phyloP scores from a whole-genome alignment of 1,140 invertebrate species.

The Drosophila insularis region DNA sequence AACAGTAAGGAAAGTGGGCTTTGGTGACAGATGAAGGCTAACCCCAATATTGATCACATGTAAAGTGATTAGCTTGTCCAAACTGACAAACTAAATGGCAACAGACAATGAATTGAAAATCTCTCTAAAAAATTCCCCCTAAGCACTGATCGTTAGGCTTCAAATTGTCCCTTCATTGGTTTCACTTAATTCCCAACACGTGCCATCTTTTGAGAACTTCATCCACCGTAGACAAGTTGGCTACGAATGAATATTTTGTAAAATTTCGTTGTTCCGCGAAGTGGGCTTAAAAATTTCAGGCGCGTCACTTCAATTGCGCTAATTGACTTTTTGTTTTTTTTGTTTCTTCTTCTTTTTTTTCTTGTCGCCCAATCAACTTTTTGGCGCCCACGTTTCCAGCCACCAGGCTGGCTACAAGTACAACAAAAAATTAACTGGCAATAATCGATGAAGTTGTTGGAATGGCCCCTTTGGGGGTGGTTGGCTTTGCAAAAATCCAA shows the following conservation, averaged over 20 bases:
- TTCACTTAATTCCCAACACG: slow-evolving; percentile 45
- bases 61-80: slow-evolving; percentile 2
- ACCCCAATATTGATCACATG: neutral
- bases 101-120: neutral
- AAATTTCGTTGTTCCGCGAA: slow-evolving; percentile 66
- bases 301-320: slow-evolving; percentile 68
- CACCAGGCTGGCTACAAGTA: slow-evolving; percentile 12
- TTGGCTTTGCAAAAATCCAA: slow-evolving; percentile 46
- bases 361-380: slow-evolving; percentile 38
- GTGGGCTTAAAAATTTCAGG: slow-evolving; percentile 22
- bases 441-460: slow-evolving; percentile 65
- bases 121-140: slow-evolving; percentile 3
- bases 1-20: slow-evolving; percentile 41
- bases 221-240: neutral
- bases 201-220: slow-evolving; percentile 18
- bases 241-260: slow-evolving; percentile 45
- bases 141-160: slow-evolving; percentile 16
- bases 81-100: slow-evolving; percentile 10
- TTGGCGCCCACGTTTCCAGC: slow-evolving; percentile 20
- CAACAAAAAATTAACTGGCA: slow-evolving; percentile 63
- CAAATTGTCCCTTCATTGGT: slow-evolving; percentile 20
- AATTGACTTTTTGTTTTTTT: slow-evolving; percentile 63
- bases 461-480: neutral
- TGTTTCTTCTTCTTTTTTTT: slow-evolving; percentile 4
- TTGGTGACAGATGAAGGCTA: slow-evolving; percentile 49